phyloP scores from a whole-genome alignment of 2,113 vertebrate genomes.

The Perca schrenkii region DNA sequence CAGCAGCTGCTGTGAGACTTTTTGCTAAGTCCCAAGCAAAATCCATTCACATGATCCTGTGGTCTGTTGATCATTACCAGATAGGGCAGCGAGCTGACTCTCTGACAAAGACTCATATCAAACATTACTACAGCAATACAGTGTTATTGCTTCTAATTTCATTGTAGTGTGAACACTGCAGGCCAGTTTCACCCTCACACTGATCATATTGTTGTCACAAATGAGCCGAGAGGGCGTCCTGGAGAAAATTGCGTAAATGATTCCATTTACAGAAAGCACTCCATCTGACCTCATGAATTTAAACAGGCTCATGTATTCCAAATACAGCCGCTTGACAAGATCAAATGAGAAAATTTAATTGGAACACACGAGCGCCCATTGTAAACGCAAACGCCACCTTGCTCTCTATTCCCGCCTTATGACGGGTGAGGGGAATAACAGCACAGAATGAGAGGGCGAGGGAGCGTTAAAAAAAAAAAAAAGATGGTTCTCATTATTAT shows the following conservation, averaged over 20 bases:
- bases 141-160: background rate
- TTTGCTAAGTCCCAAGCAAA: background rate
- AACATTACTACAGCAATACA: background rate
- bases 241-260: conserved; percentile 61
- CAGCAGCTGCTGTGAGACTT: background rate
- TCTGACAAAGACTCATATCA: background rate
- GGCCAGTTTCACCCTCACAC: background rate
- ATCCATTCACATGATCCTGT: background rate
- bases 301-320: conserved; percentile 78
- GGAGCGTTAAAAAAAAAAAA: background rate
- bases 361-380: conserved; percentile 32
- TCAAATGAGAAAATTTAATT: conserved; percentile 71
- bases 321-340: conserved; percentile 63
- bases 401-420: conserved; percentile 14
- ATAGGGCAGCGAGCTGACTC: background rate
- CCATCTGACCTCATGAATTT: conserved; percentile 77
- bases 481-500: conserved; percentile 51
- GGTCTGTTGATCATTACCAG: background rate
- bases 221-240: conserved; percentile 31
- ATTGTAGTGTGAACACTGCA: background rate
- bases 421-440: conserved; percentile 43
- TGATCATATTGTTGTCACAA: conserved; percentile 29
- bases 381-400: conserved; percentile 27
- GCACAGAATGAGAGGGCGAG: background rate
- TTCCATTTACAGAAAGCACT: conserved; percentile 68